Evolutionary conservation across 1,140 invertebrate species (phyloP), one percentile per base, ranked within the genome.

Genomic region (Littorina saxatilis): DNA sequence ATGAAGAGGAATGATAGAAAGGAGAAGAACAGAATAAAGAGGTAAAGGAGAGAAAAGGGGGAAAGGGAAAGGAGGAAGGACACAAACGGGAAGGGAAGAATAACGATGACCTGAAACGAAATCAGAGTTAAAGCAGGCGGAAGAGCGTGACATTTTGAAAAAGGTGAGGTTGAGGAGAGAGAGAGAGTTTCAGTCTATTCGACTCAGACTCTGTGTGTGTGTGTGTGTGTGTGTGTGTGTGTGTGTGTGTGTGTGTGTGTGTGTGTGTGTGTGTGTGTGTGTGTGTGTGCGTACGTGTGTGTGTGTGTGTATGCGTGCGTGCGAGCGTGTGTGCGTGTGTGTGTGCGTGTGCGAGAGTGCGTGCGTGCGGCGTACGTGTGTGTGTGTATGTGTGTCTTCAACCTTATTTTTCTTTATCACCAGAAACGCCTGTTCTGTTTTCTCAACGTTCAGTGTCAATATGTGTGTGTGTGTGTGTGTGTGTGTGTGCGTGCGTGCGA

Each of bases 201-300:
- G n/a, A n/a, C n/a, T n/a, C n/a, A n/a, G 29, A 78, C 5, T 82
- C 15, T 63, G 1, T 40, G 23, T 82, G 13, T 82, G 50, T 78
- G 27, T 82, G 52, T 82, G 39, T 63, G 39, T 58, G 47, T 63
- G 39, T 82, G 55, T 82, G 52, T 82, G 39, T 78, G 40, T 77
- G 35, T 79, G 50, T 82, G 15, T 82, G 58, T 58, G 20, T 82
- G 39, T 82, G 66, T 70, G 66, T 29, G 66, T 29, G 66, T 20
- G 66, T 29, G 37, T 17, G 5, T 29, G 66, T 29, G 2, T 29
- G 66, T 32, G 37, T 29, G 66, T 70, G 11, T 29, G 5, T 70
- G 37, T 17, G 29, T 70, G 29, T 29, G 66, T 70, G 13, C 37
- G 66, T 4, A 4, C 29, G 66, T 70, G 37, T 17, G 29, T 70